phyloP scores from a whole-genome alignment of 2,797 vertebrate genomes.

The Poeciliopsis paucimaculata region DNA sequence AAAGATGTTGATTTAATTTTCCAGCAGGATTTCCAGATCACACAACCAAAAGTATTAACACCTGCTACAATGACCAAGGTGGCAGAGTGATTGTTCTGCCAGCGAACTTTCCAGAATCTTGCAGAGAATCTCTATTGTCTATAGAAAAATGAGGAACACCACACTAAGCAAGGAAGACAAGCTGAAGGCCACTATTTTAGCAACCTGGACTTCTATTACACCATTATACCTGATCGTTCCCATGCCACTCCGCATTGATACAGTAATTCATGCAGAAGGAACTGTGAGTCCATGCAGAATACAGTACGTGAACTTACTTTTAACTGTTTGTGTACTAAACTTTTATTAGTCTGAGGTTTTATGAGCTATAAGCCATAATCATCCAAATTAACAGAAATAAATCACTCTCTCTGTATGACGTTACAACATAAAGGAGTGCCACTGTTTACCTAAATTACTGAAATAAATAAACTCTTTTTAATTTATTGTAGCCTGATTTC shows the following conservation, averaged over 20 bases:
- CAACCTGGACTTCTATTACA: not conserved
- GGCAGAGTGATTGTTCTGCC: not conserved
- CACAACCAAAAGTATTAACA: not conserved
- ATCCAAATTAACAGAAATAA: not conserved
- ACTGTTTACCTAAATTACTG: not conserved
- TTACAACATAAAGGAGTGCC: not conserved
- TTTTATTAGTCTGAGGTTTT: not conserved
- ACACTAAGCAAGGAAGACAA: not conserved
- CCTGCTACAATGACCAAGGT: not conserved
- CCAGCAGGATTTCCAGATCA: not conserved
- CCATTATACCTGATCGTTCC: not conserved
- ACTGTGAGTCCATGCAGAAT: not conserved
- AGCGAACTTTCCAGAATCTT: not conserved
- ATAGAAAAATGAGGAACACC: not conserved
- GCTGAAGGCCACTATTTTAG: not conserved
- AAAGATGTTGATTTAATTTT: not conserved
- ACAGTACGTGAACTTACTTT: not conserved
- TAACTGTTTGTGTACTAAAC: not conserved
- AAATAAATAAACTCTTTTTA: not conserved
- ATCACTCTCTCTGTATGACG: not conserved
- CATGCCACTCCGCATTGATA: not conserved
- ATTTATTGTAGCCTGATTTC: conserved; percentile 11
- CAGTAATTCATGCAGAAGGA: not conserved
- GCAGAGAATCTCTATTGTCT: not conserved
- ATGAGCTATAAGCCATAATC: not conserved